Percentiles rank a stretch among this genome's conserved stretches.
phyloP scores from a whole-genome alignment of 2,888 invertebrate genomes.

The Mythimna ferrago region DNA sequence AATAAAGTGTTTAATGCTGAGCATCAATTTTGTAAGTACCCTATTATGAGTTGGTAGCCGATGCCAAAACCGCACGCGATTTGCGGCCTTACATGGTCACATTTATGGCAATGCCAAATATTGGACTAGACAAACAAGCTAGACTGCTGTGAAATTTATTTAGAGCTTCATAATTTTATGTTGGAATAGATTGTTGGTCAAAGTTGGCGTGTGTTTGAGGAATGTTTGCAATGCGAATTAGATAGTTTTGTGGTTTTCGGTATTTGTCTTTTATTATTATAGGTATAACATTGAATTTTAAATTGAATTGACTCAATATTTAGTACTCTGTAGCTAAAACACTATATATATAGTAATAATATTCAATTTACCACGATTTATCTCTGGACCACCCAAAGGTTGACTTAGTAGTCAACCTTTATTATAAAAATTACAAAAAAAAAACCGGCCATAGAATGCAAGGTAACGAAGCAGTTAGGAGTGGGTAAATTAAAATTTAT shows the following conservation, averaged over 20 bases:
- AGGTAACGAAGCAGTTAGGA: too few species aligned
- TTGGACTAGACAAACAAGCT: conserved; percentile 52
- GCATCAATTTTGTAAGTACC: conserved; percentile 62
- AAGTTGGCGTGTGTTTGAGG: conserved; percentile 33
- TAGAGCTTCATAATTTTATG: conserved; percentile 57
- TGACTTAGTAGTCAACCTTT: too few species aligned
- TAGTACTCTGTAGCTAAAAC: too few species aligned
- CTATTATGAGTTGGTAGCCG: conserved; percentile 59
- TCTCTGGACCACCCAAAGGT: too few species aligned
- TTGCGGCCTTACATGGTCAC: conserved; percentile 63
- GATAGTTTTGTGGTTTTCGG: neutral
- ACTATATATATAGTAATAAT: too few species aligned
- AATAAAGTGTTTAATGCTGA: conserved; percentile 55
- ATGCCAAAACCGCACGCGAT: conserved; percentile 69
- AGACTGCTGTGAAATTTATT: conserved; percentile 65
- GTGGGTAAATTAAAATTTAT: too few species aligned
- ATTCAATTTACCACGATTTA: too few species aligned
- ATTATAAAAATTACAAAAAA: too few species aligned
- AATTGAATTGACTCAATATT: neutral
- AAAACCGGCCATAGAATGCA: too few species aligned
- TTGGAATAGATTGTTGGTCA: conserved; percentile 50
- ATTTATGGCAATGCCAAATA: conserved; percentile 65
- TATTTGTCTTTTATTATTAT: neutral
- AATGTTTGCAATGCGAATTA: conserved; percentile 11
- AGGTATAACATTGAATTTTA: neutral